Conservation (phyloP, 1,140 invertebrate genomes). For the Bursaphelenchus mucronatus region DNA sequence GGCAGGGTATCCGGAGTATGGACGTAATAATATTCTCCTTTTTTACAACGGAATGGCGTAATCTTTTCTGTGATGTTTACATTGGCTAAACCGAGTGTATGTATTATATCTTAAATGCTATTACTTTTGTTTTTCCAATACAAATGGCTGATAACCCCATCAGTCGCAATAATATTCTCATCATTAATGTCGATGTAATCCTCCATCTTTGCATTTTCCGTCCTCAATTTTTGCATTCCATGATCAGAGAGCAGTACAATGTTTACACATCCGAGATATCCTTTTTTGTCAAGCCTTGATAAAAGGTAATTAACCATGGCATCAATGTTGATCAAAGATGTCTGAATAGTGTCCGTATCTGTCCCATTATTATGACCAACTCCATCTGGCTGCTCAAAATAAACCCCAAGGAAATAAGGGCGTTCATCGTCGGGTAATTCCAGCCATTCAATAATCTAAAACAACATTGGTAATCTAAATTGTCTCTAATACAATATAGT, state of each 20-base stretch:
- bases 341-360: slow-evolving; percentile 34
- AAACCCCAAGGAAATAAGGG: slow-evolving; percentile 67
- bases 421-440: slow-evolving; percentile 62
- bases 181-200: slow-evolving; percentile 36
- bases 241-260: slow-evolving; percentile 55
- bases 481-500: too few species aligned
- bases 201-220: slow-evolving; percentile 14
- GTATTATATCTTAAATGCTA: neutral
- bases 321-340: slow-evolving; percentile 34
- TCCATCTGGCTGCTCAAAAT: slow-evolving; percentile 72
- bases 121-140: slow-evolving; percentile 31
- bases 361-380: slow-evolving; percentile 60
- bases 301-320: slow-evolving; percentile 42
- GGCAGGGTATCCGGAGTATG: slow-evolving; percentile 42
- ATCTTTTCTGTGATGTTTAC: slow-evolving; percentile 29
- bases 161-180: slow-evolving; percentile 20
- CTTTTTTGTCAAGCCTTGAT: slow-evolving; percentile 33
- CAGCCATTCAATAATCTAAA: slow-evolving; percentile 70
- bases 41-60: slow-evolving; percentile 28
- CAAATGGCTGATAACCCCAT: slow-evolving; percentile 24
- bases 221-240: slow-evolving; percentile 39
- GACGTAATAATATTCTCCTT: slow-evolving; percentile 37
- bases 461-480: slow-evolving; percentile 43
- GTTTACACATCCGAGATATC: slow-evolving; percentile 54
- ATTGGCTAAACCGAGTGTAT: slow-evolving; percentile 16